These are phyloP conservation scores for Rhinoderma darwinii DNA, from an alignment of 2,113 vertebrate species.

Conservation along the genomic window DNA sequence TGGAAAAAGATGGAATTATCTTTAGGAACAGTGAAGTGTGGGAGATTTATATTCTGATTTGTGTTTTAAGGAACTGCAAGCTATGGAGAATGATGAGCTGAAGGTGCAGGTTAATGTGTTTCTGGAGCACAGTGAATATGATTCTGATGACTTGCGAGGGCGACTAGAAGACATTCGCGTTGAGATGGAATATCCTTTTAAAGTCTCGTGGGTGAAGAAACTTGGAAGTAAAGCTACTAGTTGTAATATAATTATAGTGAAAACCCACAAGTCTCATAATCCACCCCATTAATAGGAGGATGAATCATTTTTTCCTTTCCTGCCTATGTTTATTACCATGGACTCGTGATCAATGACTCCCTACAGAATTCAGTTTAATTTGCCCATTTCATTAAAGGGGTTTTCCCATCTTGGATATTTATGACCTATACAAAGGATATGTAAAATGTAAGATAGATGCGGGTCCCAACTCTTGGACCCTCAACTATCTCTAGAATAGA, in stretches of 20 bases:
- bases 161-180: constrained; percentile 87
- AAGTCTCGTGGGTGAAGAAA: background rate
- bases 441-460: no score
- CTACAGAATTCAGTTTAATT: background rate
- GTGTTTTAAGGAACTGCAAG: constrained; percentile 76
- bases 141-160: constrained; percentile 83
- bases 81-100: constrained; percentile 88
- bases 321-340: background rate
- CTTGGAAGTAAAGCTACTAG: background rate
- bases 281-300: background rate
- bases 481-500: no score
- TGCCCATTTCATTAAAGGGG: no score
- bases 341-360: background rate
- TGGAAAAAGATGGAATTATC: no score
- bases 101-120: constrained; percentile 85
- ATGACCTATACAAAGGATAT: no score
- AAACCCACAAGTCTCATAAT: background rate
- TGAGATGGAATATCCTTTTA: constrained; percentile 95
- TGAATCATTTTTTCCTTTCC: background rate
- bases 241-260: background rate
- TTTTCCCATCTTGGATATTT: no score
- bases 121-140: constrained; percentile 88
- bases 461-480: no score
- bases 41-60: background rate
- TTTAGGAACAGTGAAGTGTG: background rate